Conservation (phyloP, 2,888 invertebrate genomes). For the Eudemis profundana region DNA sequence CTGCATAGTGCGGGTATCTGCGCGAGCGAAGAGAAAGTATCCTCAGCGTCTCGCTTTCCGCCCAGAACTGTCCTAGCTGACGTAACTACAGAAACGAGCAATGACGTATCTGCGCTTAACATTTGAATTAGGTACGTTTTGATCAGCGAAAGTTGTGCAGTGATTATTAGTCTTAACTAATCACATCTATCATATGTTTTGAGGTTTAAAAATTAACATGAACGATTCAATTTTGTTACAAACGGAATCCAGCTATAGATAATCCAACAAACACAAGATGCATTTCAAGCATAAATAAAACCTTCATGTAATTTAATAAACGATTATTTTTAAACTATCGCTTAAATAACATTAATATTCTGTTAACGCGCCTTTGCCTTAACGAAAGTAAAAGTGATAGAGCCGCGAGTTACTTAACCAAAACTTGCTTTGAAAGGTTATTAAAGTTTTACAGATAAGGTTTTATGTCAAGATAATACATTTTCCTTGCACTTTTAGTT, state of each 20-base stretch:
- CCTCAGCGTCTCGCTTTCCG: slow-evolving; percentile 84
- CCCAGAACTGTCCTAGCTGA: slow-evolving; percentile 81
- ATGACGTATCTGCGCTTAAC: slow-evolving; percentile 7
- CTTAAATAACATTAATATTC: too few relatives aligned
- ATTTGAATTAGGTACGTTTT: slow-evolving; percentile 7
- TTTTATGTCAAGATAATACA: not conserved
- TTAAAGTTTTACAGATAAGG: too few relatives aligned
- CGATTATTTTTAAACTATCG: too few relatives aligned
- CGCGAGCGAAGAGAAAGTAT: slow-evolving; percentile 81
- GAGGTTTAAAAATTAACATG: too few relatives aligned
- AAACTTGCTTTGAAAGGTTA: not conserved
- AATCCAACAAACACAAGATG: too few relatives aligned
- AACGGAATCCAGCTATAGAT: too few relatives aligned
- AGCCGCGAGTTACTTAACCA: too few relatives aligned
- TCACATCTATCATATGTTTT: slow-evolving; percentile 2
- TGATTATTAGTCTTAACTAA: slow-evolving; percentile 10
- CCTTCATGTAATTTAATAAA: too few relatives aligned
- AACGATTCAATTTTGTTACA: too few relatives aligned
- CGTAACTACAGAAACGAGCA: slow-evolving; percentile 65
- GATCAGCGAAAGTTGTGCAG: slow-evolving; percentile 3
- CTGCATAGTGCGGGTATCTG: slow-evolving; percentile 49
- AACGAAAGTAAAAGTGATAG: slow-evolving; percentile 5
- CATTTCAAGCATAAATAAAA: too few relatives aligned
- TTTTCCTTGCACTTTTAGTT: too few relatives aligned
- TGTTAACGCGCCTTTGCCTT: not conserved